Base-by-base conservation (phyloP, 2,888 invertebrate species). In the Calephelis perditalis region DNA sequence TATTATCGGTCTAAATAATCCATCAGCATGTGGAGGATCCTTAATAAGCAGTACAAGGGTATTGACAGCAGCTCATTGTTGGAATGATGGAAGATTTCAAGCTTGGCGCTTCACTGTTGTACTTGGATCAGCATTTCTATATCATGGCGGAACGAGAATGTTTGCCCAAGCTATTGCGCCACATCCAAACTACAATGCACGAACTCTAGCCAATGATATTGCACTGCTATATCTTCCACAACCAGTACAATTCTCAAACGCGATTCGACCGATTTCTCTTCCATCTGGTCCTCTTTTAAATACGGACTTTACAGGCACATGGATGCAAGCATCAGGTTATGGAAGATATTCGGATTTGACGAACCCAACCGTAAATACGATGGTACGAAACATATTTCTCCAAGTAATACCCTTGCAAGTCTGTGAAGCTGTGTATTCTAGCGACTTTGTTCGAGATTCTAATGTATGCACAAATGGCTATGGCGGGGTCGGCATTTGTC, bases 1-100 rank as follows among this genome's bases (percentile, higher is more conserved):
- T 47, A 63, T 84, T 3, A 64, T 75, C 47, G 84, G 82, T 12
- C 59, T 76, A 4, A 12, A 64, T 0, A 67, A 73, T 0, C 78
- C 76, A 7, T 81, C 84, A 0, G 83, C 81, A 0, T 86, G 86
- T 59, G 86, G 86, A 7, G 85, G 84, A 45, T 79, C 86, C 1
- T 69, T 86, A 5, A 63, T 86, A 6, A 72, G 81, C 1, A 59
- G 71, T 11, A 72, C 70, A 8, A 80, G 78, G 65, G 72, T 86
- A 4, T 64, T 86, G 8, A 86, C 86, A 8, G 86, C 86, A 2
- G 86, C 86, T 9, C 86, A 86, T 67, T 86, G 86, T 68, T 86
- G 84, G 84, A 73, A 68, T 60, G 84, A 85, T 60, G 84, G 84
- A 52, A 67, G 73, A 59, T 71, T 73, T 65, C 78, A 78, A 67